phyloP scores from a whole-genome alignment of 2,113 vertebrate genomes.

The Spea bombifrons region DNA sequence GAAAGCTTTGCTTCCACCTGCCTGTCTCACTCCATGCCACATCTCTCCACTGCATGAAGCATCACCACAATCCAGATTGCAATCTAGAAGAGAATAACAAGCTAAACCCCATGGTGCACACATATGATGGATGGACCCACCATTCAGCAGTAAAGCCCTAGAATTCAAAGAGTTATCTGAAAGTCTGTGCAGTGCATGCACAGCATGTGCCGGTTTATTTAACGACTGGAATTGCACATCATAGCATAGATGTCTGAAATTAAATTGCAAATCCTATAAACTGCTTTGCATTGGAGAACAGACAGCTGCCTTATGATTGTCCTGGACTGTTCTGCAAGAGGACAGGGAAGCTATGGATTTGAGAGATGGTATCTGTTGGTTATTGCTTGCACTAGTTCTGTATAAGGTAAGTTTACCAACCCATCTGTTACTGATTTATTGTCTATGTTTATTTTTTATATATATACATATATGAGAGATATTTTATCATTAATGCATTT shows the following conservation, averaged over 20 bases:
- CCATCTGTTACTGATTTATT: no score
- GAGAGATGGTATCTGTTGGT: constrained; percentile 1
- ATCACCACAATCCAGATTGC: not conserved
- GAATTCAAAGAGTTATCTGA: not conserved
- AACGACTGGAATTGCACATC: not conserved
- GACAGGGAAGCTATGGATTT: constrained; percentile 8
- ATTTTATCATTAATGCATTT: no score
- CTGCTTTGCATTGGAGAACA: not conserved
- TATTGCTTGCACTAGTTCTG: constrained; percentile 23
- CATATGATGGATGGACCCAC: not conserved
- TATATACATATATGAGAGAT: no score
- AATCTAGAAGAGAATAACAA: not conserved
- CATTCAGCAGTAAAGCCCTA: not conserved
- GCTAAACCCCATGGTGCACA: not conserved
- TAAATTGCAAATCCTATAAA: not conserved
- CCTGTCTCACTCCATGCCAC: not conserved
- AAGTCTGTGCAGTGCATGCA: not conserved
- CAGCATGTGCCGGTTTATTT: not conserved
- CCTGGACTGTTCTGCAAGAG: not conserved
- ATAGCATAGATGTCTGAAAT: not conserved
- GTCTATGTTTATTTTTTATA: no score
- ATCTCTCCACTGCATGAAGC: not conserved
- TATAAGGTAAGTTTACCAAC: constrained; percentile 12
- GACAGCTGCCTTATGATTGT: not conserved
- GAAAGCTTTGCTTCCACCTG: not conserved